A percentile compares a stretch with the other conserved stretches of the same genome.
These are phyloP conservation scores for Lissonota sp. DNA, from an alignment of 2,888 invertebrate species.

Conservation along the genomic window DNA sequence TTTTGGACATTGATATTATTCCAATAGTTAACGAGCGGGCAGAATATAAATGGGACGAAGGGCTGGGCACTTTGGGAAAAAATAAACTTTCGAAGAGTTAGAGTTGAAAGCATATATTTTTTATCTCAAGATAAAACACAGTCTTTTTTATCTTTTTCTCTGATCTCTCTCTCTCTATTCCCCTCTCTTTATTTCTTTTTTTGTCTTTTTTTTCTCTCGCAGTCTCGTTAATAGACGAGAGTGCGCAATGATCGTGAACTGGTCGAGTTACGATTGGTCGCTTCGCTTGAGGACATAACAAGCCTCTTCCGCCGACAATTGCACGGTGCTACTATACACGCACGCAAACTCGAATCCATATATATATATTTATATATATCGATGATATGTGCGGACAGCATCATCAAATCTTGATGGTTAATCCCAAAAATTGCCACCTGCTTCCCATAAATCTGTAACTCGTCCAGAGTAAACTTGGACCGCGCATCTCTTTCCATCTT, in stretches of 20 bases:
- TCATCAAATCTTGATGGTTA: too few species aligned
- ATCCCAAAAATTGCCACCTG: too few species aligned
- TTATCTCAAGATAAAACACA: slow-evolving; percentile 8
- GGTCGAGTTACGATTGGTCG: slow-evolving; percentile 74
- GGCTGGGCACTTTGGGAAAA: background rate
- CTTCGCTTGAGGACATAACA: slow-evolving; percentile 78
- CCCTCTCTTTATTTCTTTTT: background rate
- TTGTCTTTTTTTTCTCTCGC: background rate
- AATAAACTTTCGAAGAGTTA: slow-evolving; percentile 11
- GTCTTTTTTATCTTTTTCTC: background rate
- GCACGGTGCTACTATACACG: slow-evolving; percentile 68
- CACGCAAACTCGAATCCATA: slow-evolving; percentile 10
- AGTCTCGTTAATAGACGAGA: slow-evolving; percentile 56
- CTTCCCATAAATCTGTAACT: too few species aligned
- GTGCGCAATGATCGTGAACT: slow-evolving; percentile 73
- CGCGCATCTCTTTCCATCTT: too few species aligned
- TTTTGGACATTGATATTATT: background rate
- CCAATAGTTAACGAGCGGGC: background rate
- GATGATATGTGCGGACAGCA: background rate
- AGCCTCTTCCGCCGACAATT: slow-evolving; percentile 82
- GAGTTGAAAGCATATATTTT: slow-evolving; percentile 16
- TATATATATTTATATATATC: background rate
- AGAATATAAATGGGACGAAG: too few species aligned
- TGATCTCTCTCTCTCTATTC: background rate
- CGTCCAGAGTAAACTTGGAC: too few species aligned